Percentiles rank a stretch among this genome's conserved stretches.
Conservation (phyloP, 2,888 invertebrate species). For the Philereme transversata region DNA sequence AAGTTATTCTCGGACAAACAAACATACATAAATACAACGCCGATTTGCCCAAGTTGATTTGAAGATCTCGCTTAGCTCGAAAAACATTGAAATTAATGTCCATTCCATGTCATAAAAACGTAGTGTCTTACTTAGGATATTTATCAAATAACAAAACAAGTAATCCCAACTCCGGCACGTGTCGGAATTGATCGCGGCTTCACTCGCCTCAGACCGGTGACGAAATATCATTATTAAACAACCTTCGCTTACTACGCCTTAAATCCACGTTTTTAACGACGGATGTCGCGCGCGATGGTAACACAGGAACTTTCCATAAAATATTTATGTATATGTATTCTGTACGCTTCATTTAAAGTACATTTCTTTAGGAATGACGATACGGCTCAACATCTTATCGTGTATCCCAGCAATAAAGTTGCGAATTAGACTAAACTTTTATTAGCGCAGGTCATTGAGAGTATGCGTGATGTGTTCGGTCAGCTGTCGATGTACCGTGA, state of each 20-base stretch:
- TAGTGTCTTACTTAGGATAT: neutral
- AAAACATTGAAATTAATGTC: too few species aligned
- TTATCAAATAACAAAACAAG: neutral
- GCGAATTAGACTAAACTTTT: conserved; percentile 6
- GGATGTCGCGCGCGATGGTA: neutral
- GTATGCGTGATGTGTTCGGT: conserved; percentile 34
- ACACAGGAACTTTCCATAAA: neutral
- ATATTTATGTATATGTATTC: too few species aligned
- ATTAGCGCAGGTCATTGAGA: conserved; percentile 9
- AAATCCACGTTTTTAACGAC: neutral
- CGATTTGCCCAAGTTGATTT: too few species aligned
- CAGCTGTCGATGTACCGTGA: conserved; percentile 55
- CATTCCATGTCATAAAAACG: too few species aligned
- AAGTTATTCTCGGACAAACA: too few species aligned
- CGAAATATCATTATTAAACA: conserved; percentile 3
- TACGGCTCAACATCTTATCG: conserved; percentile 2
- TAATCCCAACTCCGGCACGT: conserved; percentile 7
- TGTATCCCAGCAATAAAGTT: conserved; percentile 9
- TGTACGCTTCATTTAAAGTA: too few species aligned
- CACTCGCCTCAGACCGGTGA: conserved; percentile 12
- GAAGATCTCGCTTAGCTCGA: too few species aligned
- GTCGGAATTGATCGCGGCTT: conserved; percentile 19
- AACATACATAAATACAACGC: too few species aligned
- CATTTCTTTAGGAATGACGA: neutral
- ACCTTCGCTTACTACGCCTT: neutral